Evolutionary conservation across 2,113 vertebrate species (phyloP).

Genomic region (Irena cyanogastra): DNA sequence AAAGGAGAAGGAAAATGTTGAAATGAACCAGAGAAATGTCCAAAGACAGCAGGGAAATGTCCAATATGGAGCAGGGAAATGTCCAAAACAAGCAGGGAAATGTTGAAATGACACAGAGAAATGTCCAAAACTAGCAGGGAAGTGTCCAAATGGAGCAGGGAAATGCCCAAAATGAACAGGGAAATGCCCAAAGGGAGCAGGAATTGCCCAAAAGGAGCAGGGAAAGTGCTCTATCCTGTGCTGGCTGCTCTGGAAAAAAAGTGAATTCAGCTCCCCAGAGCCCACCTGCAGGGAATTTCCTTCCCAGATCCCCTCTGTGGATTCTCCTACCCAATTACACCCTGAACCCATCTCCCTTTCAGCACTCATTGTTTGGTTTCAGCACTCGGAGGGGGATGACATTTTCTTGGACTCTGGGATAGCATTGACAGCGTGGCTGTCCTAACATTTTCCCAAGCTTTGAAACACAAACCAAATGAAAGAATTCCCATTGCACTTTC

Average conservation of each 20-base stretch:
- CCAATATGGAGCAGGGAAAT: not conserved
- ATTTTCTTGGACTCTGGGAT: not conserved
- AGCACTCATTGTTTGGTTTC: not conserved
- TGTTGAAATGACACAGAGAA: too few relatives aligned
- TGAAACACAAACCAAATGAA: not conserved
- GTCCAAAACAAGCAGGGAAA: not conserved
- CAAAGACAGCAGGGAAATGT: not conserved
- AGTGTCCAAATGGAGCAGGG: accelerated
- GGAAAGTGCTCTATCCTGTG: not conserved
- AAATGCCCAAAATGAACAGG: too few relatives aligned
- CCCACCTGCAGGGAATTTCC: not conserved
- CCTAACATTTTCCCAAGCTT: not conserved
- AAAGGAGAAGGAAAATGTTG: too few relatives aligned
- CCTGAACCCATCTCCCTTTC: not conserved
- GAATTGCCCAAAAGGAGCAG: accelerated
- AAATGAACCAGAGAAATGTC: not conserved
- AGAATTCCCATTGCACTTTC: not conserved
- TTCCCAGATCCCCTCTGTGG: not conserved
- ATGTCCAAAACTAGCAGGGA: too few relatives aligned
- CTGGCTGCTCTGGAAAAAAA: not conserved
- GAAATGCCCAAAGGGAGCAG: not conserved
- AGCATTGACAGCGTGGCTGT: not conserved
- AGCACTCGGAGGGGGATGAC: not conserved
- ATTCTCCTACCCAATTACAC: not conserved
- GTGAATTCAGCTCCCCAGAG: not conserved